Base-by-base conservation (phyloP, 1,140 invertebrate species). In the Ooceraea biroi region DNA sequence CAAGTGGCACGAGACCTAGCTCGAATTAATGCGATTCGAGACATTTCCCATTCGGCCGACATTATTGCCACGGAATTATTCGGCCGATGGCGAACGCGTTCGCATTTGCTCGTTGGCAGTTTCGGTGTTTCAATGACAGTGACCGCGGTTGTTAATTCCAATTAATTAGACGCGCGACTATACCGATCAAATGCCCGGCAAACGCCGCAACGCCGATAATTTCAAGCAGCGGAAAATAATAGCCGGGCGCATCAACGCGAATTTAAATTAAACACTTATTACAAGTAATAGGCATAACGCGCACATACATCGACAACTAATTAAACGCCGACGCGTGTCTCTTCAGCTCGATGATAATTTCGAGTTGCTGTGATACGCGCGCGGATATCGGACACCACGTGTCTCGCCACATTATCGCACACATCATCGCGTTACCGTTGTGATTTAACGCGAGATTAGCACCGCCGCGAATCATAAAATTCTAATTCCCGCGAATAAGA, bases 1-100 rank as follows among this genome's bases (percentile, higher is more conserved):
- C 89, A 90, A 90, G 89, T 90, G 63, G 89, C 88, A 89, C 88
- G 84, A 71, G 73, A 69, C 55, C 76, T 73, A 60, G 63, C 77
- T 66, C 58, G 78, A 76, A 58, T 78, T 73, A 82, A 82, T 71
- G 44, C 66, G 77, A 85, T 82, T 69, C 83, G 57, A 85, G 78
- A 72, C 83, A 55, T 84, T 80, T 83, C 55, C 52, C 73, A 46
- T 66, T 46, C 65, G 76, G 48, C 57, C 65, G 83, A 84, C 77
- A 71, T 84, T 80, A 80, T 69, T 52, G 30, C 44, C 46, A 19
- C 73, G 41, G 76, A 84, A 83, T 83, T 83, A 83, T 57, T 36
- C 41, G 46, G 19, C 36, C 36, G 72, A 27, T 55, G 77, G 61
- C 41, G 50, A 69, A 55, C 12, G 46, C 44, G 17, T 55, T 63